Evolutionary conservation across 1,140 invertebrate genomes (phyloP), one percentile per base, ranked within the genome.

Genomic region (Pantala flavescens): DNA sequence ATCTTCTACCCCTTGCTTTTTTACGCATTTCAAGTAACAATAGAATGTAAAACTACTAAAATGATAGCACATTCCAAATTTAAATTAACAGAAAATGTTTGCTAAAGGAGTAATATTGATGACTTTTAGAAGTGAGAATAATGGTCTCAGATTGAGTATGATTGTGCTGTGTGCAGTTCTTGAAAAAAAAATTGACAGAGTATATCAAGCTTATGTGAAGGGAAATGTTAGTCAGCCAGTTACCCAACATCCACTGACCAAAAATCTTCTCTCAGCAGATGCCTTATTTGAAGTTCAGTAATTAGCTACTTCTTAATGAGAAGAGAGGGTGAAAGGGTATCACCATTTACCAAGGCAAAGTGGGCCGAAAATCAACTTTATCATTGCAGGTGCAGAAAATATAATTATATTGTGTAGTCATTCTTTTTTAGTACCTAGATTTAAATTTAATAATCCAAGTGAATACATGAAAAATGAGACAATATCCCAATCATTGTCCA

Each of bases 241-340:
- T 63, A 63, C n/a, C 49, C 49, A 63, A 63, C 49, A 63, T 63
- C 49, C 49, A 63, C 49, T 63, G 49, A 63, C 49, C 49, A 63
- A 63, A 36, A 63, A 63, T 63, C 49, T 63, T 63, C 49, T 63
- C 49, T 63, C 49, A 63, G 49, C 49, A 63, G 49, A 63, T 63
- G 49, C 49, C 49, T 63, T 63, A 63, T 63, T 63, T 21, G n/a
- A 63, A 19, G 49, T 63, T 63, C 49, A 63, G 49, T 21, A 63
- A 63, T 63, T 63, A 63, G 49, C 3, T 21, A 19, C n/a, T 63
- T 63, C 49, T 63, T 36, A 36, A 5, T 36, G 49, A 63, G 49
- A 63, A 63, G 49, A 63, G 49, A 63, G 49, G 49, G 49, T 63
- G 49, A 16, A 63, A 63, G 49, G 49, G 49, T 63, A 63, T 19